These are phyloP conservation scores for Phataginus tricuspis DNA, from an alignment of 2,797 vertebrate species.

Conservation along the genomic window DNA sequence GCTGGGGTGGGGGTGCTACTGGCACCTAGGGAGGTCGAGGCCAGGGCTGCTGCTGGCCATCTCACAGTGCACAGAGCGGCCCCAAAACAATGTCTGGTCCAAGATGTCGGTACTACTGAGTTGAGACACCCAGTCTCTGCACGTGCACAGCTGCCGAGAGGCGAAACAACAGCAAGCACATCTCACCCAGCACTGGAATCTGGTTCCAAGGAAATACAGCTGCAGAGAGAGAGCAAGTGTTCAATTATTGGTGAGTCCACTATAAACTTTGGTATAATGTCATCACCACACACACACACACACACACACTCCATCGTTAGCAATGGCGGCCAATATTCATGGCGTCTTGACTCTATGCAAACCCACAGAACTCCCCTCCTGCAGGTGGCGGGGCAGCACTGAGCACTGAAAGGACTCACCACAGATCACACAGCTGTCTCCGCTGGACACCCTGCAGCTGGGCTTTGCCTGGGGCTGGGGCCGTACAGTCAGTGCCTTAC, in stretches of 20 bases:
- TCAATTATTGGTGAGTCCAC: not conserved
- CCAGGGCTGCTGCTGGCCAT: too few species aligned
- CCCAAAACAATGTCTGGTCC: not conserved
- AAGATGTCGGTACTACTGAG: not conserved
- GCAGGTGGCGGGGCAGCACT: too few species aligned
- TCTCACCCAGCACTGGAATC: not conserved
- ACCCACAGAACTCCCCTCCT: accelerated
- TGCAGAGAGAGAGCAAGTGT: not conserved
- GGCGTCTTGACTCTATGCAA: not conserved
- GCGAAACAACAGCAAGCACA: not conserved
- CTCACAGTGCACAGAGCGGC: not conserved
- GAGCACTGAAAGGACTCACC: not conserved
- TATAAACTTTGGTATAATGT: not conserved
- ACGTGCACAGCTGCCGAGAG: not conserved
- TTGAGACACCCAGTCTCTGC: not conserved
- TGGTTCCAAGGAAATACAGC: not conserved
- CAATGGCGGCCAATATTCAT: not conserved
- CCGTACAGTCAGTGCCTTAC: accelerated
- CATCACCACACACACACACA: not conserved
- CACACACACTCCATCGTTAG: not conserved
- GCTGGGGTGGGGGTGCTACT: not conserved
- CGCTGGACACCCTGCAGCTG: accelerated
- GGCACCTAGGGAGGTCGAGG: not conserved
- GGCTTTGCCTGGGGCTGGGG: not conserved
- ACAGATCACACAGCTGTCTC: accelerated